These are phyloP conservation scores for Podocnemis expansa DNA, from an alignment of 2,113 vertebrate species.

Conservation along the genomic window DNA sequence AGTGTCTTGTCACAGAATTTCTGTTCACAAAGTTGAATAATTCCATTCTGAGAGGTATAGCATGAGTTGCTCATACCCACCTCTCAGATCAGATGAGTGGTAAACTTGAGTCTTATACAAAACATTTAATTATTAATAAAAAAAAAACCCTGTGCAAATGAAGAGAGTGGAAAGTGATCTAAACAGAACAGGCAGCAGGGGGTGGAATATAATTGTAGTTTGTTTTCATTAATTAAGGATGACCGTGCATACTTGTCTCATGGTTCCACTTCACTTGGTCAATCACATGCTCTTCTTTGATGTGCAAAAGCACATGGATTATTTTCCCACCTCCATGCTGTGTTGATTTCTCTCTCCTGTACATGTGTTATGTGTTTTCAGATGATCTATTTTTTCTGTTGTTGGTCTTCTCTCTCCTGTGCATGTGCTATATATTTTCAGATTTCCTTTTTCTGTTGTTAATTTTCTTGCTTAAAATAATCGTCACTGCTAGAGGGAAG, in stretches of 20 bases:
- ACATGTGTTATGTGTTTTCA: background rate
- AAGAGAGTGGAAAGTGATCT: slow-evolving; percentile 32
- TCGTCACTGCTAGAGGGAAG: background rate
- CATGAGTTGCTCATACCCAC: slow-evolving; percentile 17
- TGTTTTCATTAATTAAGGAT: slow-evolving; percentile 63
- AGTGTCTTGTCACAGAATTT: background rate
- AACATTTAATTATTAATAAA: slow-evolving; percentile 20
- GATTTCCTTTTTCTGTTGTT: background rate
- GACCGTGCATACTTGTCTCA: slow-evolving; percentile 43
- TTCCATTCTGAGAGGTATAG: background rate
- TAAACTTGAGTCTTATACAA: slow-evolving; percentile 49
- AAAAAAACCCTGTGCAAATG: slow-evolving; percentile 6
- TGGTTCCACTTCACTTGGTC: slow-evolving; percentile 1
- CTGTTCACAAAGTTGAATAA: background rate
- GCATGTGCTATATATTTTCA: background rate
- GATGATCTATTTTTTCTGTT: background rate
- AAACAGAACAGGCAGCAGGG: slow-evolving; percentile 60
- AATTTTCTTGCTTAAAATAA: background rate
- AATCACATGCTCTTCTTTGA: background rate
- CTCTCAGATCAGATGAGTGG: slow-evolving; percentile 42
- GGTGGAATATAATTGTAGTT: slow-evolving; percentile 58
- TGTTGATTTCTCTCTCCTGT: background rate
- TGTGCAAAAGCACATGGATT: background rate
- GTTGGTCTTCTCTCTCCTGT: slow-evolving; percentile 4
- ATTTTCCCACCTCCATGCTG: accelerated